Percentiles rank a stretch among this genome's conserved stretches.
phyloP scores from a whole-genome alignment of 2,113 vertebrate genomes.

The Ceyx cyanopectus region DNA sequence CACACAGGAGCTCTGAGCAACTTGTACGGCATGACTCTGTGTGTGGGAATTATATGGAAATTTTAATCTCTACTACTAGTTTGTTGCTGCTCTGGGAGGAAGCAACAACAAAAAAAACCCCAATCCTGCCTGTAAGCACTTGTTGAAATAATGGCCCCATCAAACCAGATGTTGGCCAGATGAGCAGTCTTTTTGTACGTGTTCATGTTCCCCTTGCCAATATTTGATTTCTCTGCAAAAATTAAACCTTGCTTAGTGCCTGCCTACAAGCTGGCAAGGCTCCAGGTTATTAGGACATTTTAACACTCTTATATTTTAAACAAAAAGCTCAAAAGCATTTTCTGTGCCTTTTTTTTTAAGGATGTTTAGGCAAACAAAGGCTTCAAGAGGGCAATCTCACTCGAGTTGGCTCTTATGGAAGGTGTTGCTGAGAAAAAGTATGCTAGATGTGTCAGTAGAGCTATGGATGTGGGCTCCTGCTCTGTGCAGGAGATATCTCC shows the following conservation, averaged over 20 bases:
- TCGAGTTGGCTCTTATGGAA: not conserved
- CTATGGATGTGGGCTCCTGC: not conserved
- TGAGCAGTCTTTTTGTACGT: constrained; percentile 10
- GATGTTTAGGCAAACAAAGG: not conserved
- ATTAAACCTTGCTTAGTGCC: not conserved
- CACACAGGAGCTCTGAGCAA: not conserved
- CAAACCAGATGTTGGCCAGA: constrained; percentile 47
- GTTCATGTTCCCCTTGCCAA: constrained; percentile 27
- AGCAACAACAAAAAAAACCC: constrained; percentile 19
- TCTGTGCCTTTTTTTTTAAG: not conserved
- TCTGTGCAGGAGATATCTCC: not conserved
- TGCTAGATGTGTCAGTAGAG: not conserved
- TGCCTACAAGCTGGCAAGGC: not conserved
- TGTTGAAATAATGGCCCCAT: constrained; percentile 27
- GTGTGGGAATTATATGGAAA: constrained; percentile 15
- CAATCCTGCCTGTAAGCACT: constrained; percentile 22
- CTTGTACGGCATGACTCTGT: not conserved
- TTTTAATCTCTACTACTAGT: constrained; percentile 32
- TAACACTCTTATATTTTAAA: constrained; percentile 1
- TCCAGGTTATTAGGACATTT: constrained; percentile 17
- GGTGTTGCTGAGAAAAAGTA: not conserved
- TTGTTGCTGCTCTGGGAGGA: constrained; percentile 62
- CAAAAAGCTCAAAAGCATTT: not conserved
- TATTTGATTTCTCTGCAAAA: constrained; percentile 46
- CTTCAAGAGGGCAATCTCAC: not conserved